Evolutionary conservation across 2,888 invertebrate species (phyloP).

Genomic region (Aquatica leii): DNA sequence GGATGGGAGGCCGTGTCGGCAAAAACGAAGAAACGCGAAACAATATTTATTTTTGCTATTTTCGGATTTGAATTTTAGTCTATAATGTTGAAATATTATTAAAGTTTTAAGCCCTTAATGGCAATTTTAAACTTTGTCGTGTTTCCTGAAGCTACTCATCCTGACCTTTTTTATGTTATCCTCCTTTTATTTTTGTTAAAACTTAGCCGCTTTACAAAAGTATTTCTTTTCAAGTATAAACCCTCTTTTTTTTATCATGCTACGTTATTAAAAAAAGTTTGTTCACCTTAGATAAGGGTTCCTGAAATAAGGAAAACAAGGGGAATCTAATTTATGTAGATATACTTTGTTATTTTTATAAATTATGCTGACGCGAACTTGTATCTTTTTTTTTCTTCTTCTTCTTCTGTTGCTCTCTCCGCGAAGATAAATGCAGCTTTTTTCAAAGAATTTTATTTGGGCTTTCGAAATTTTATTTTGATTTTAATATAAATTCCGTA

Average conservation of each 20-base stretch:
- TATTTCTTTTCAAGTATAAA: conserved; percentile 55
- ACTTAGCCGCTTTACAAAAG: conserved; percentile 55
- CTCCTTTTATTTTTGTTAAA: conserved; percentile 53
- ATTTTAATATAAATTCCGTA: conserved; percentile 14
- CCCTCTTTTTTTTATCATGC: conserved; percentile 54
- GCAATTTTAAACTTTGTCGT: conserved; percentile 52
- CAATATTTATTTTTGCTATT: conserved; percentile 21
- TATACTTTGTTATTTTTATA: conserved; percentile 32
- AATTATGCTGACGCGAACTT: conserved; percentile 24
- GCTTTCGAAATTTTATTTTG: background rate
- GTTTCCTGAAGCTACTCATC: conserved; percentile 38
- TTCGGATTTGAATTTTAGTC: conserved; percentile 27
- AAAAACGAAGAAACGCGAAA: conserved; percentile 8
- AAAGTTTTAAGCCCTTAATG: conserved; percentile 44
- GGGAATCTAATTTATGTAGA: conserved; percentile 47
- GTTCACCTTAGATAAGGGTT: conserved; percentile 50
- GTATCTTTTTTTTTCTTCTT: conserved; percentile 1
- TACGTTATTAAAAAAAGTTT: conserved; percentile 57
- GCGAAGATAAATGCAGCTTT: conserved; percentile 5
- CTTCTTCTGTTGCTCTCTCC: too few relatives aligned
- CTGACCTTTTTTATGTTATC: conserved; percentile 47
- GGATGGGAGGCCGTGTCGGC: too few relatives aligned
- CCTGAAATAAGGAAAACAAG: conserved; percentile 45
- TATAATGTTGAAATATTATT: conserved; percentile 33
- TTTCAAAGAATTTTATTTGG: conserved; percentile 7